Evolutionary conservation across 2,113 vertebrate genomes (phyloP), one percentile per base, ranked within the genome.

Genomic region (Pristiophorus japonicus): DNA sequence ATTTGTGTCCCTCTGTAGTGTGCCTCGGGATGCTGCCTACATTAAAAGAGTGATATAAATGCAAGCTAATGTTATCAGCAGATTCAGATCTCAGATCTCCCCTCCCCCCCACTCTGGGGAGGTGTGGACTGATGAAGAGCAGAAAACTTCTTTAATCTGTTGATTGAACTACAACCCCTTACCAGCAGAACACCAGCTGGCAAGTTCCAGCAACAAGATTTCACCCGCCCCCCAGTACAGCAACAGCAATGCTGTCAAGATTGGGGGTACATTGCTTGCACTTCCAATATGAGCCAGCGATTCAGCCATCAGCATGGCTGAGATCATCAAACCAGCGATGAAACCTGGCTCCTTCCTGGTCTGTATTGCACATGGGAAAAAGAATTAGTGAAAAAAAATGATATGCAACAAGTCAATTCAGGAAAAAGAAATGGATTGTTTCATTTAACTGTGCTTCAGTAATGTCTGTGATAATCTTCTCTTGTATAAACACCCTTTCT

Each of bases 401-500:
- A n/a, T 95, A 95, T 94, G 65, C 92, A 67, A 94, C 92, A 70
- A 66, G 92, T 67, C 65, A 67, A 30, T 47, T 66, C 22, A 59
- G 63, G 34, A 10, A 70, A 66, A 93, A 94, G 65, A 67, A 94
- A 94, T 94, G 34, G 88, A 92, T 91, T 92, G 65, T 94, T 94
- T 94, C 63, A 94, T 70, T 94, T 94, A 94, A 94, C 22, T 45
- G 92, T 67, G 62, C 62, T 94, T 94, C 65, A 67, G 62, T 94
- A 94, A 94, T 94, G 92, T 47, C 92, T 94, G 65, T 47, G 62
- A 94, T 94, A 67, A 94, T 94, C 92, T 94, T 94, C 92, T 47
- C 92, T 70, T 94, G 92, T 94, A 94, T 94, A 94, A 94, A 94
- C 92, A 94, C 38, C 42, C 92, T 30, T 94, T 94, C 92, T 67